Conservation (phyloP, 2,797 vertebrate species). For the Leucoraja ocellata region DNA sequence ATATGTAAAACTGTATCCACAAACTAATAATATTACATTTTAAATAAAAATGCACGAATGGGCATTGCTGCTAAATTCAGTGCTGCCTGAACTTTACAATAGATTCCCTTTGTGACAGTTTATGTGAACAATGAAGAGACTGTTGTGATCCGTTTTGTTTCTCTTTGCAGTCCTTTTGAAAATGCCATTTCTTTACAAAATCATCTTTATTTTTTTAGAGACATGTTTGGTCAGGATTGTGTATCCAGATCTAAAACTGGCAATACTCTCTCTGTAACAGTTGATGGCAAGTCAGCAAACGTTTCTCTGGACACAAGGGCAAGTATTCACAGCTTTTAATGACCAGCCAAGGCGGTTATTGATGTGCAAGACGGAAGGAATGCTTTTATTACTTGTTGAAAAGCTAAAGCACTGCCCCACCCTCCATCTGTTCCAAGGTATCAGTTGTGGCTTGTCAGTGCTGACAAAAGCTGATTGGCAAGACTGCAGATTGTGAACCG, state of each 20-base stretch:
- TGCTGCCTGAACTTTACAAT: not conserved
- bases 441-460: not conserved
- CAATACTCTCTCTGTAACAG: conserved; percentile 64
- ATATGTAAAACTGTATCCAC: not conserved
- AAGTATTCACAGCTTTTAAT: conserved; percentile 42
- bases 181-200: not conserved
- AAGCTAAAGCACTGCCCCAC: not conserved
- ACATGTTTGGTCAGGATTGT: conserved; percentile 89
- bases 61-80: not conserved
- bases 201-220: conserved; percentile 56
- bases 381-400: too few species aligned
- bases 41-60: not conserved
- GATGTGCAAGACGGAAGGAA: not conserved
- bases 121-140: not conserved
- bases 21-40: not conserved
- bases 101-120: not conserved
- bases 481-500: not conserved
- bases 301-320: conserved; percentile 68
- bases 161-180: not conserved
- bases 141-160: not conserved
- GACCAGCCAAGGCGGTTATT: not conserved
- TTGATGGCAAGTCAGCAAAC: conserved; percentile 76
- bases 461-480: not conserved
- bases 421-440: not conserved
- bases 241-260: conserved; percentile 65